A percentile compares a stretch with the other conserved stretches of the same genome.
Conservation (phyloP, 2,113 vertebrate species). For the Rhinogobius similis region DNA sequence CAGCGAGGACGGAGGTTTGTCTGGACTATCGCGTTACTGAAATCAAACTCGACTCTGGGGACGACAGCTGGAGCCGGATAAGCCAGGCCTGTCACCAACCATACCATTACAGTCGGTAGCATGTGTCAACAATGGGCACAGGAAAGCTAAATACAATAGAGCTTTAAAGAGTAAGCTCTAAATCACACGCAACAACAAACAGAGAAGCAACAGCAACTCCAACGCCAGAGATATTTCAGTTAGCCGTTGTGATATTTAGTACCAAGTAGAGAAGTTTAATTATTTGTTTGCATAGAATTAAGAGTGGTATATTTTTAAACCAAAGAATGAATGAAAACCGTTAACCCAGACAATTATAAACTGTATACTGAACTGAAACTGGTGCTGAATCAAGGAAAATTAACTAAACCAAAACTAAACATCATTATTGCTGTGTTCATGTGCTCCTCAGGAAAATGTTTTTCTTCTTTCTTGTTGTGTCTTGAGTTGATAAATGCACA, state of each 20-base stretch:
- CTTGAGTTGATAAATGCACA: too few species aligned
- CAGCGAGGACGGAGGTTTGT: slow-evolving; percentile 43
- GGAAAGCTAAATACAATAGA: slow-evolving; percentile 21
- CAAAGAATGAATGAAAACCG: not conserved
- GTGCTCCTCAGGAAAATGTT: too few species aligned
- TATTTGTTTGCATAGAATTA: too few species aligned
- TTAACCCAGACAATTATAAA: too few species aligned
- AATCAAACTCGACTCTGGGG: slow-evolving; percentile 67
- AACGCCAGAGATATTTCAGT: slow-evolving; percentile 16
- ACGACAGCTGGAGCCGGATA: slow-evolving; percentile 79
- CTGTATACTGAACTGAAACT: too few species aligned
- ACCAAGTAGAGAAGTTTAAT: too few species aligned
- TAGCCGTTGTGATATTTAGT: slow-evolving; percentile 8
- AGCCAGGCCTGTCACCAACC: slow-evolving; percentile 35
- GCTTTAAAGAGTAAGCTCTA: slow-evolving; percentile 18
- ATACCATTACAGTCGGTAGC: slow-evolving; percentile 40
- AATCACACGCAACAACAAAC: slow-evolving; percentile 41
- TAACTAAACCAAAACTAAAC: too few species aligned
- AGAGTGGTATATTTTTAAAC: not conserved
- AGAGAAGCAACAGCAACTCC: not conserved
- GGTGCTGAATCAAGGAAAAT: too few species aligned
- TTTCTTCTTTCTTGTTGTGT: too few species aligned
- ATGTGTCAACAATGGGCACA: slow-evolving; percentile 57
- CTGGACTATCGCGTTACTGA: slow-evolving; percentile 74
- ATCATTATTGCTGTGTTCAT: too few species aligned